phyloP scores from a whole-genome alignment of 2,888 invertebrate genomes.

The Graphium colonna region DNA sequence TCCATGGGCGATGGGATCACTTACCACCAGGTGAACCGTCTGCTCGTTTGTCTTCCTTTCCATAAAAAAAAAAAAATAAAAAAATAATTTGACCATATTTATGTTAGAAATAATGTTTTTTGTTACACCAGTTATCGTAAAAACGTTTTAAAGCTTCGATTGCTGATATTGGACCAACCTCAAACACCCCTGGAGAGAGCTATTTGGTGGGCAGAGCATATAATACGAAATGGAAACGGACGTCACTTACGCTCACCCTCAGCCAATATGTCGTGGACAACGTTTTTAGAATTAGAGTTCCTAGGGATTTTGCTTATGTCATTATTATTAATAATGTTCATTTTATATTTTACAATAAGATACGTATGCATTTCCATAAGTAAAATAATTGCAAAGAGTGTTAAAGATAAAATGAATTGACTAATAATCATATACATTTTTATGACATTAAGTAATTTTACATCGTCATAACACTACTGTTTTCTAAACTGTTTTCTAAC shows the following conservation, averaged over 20 bases:
- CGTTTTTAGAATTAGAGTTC: conserved; percentile 27
- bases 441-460: no score
- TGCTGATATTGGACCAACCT: conserved; percentile 29
- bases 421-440: background rate
- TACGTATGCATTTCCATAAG: conserved; percentile 8
- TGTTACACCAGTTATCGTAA: conserved; percentile 29
- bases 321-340: background rate
- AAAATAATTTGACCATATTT: no score
- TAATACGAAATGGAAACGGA: conserved; percentile 28
- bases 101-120: background rate
- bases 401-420: background rate
- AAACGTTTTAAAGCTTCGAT: conserved; percentile 26
- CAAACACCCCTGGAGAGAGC: conserved; percentile 29
- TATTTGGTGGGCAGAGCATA: conserved; percentile 36
- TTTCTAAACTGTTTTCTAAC: no score
- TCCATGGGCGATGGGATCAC: no score
- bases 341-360: background rate
- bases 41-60: no score
- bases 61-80: no score
- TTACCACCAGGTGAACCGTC: no score
- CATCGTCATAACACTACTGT: no score
- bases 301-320: background rate
- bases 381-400: background rate
- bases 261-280: conserved; percentile 22
- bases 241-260: conserved; percentile 28